These are phyloP conservation scores for Apogon hyalosoma DNA, from an alignment of 2,797 vertebrate genomes.

Conservation along the genomic window DNA sequence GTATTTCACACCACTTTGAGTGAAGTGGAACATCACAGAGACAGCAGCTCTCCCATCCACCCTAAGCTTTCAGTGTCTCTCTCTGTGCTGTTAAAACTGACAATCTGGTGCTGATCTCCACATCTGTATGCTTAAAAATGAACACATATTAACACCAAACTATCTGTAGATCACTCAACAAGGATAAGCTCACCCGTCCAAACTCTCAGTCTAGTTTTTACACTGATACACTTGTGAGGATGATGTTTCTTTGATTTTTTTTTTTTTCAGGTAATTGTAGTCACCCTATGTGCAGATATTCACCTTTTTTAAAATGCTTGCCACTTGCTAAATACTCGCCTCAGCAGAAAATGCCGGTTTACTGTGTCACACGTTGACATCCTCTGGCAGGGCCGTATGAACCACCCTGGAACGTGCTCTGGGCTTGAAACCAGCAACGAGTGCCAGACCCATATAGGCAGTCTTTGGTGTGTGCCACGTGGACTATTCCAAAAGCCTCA, in stretches of 20 bases:
- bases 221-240: slow-evolving; percentile 7
- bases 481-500: slow-evolving; percentile 70
- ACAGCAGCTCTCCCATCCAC: slow-evolving; percentile 10
- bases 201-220: neutral
- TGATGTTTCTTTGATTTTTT: slow-evolving; percentile 10
- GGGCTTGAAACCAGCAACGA: slow-evolving; percentile 51
- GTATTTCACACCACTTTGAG: slow-evolving; percentile 67
- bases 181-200: slow-evolving; percentile 16
- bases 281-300: slow-evolving; percentile 33
- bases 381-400: slow-evolving; percentile 65
- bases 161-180: slow-evolving; percentile 11
- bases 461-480: slow-evolving; percentile 71
- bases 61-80: slow-evolving; percentile 36
- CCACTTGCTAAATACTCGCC: slow-evolving; percentile 51
- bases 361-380: slow-evolving; percentile 77
- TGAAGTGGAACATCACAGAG: slow-evolving; percentile 46
- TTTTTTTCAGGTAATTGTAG: slow-evolving; percentile 13
- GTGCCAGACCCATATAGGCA: slow-evolving; percentile 68
- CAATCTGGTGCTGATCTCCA: slow-evolving; percentile 45
- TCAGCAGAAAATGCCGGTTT: slow-evolving; percentile 75
- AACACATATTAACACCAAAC: slow-evolving; percentile 32
- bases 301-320: slow-evolving; percentile 43
- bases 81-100: slow-evolving; percentile 55
- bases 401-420: slow-evolving; percentile 70
- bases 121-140: slow-evolving; percentile 16